Base-by-base conservation (phyloP, 1,140 invertebrate genomes). In the Hypothenemus hampei region DNA sequence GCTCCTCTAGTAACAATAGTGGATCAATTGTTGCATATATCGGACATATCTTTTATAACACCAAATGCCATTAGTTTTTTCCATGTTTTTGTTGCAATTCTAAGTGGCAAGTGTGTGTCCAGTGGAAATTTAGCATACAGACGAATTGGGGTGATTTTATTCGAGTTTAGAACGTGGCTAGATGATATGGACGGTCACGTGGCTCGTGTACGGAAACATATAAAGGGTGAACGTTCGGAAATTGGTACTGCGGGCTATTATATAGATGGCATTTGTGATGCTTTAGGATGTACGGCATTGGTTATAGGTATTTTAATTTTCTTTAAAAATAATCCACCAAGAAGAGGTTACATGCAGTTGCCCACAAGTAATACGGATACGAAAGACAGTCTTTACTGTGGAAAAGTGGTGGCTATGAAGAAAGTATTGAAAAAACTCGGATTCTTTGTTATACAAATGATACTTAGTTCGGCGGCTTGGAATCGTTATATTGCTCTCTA, bases 111-210 rank as follows among this genome's bases (percentile, higher is more conserved):
- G 63, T 77, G 85, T 18, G 72, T 89, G 22, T 78, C 84, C 1
- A 83, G 78, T 48, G 82, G 83, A 61, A 83, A 78, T 58, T 67
- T 89, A 19, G 75, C 77, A 3, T 79, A 80, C 24, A 70, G 87
- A 24, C 75, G 85, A 11, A 44, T 88, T 0, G 87, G 83, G 1
- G 81, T 89, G 1, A 65, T 87, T 4, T 63, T 89, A 4, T 90
- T 89, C 66, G 82, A 87, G 72, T 67, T 88, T 5, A 73, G 88
- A 47, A 86, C 85, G 50, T 88, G 87, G 69, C 60, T 89, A 19
- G 87, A 91, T 63, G 85, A 88, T 64, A 64, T 90, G 41, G 88
- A 91, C 65, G 88, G 87, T 0, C 82, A 86, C 63, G 84, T 91
- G 5, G 86, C 86, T 1, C 76, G 87, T 48, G 78, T 78, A 15